phyloP scores from a whole-genome alignment of 2,888 invertebrate species.

The Tholera decimalis region DNA sequence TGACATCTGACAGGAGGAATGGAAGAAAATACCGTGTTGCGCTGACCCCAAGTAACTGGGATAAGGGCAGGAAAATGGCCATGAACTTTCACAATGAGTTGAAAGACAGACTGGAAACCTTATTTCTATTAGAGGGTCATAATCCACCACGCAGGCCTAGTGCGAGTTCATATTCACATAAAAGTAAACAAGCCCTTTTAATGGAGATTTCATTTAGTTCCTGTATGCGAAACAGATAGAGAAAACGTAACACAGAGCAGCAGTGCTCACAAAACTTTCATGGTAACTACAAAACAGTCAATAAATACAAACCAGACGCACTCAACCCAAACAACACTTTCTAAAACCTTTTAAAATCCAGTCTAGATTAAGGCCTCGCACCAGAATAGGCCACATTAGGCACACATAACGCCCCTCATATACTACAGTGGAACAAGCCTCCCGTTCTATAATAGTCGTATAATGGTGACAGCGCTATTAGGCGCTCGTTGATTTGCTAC shows the following conservation, averaged over 20 bases:
- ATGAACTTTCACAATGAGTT: too few relatives aligned
- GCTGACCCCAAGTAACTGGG: too few relatives aligned
- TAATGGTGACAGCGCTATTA: constrained; percentile 74
- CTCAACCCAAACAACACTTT: constrained; percentile 53
- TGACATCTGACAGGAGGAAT: too few relatives aligned
- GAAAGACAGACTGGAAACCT: too few relatives aligned
- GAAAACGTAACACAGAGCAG: constrained; percentile 24
- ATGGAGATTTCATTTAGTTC: not conserved
- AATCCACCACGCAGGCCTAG: too few relatives aligned
- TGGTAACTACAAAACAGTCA: constrained; percentile 18
- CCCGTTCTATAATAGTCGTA: constrained; percentile 72
- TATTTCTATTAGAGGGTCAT: too few relatives aligned
- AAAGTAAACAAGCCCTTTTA: constrained; percentile 11
- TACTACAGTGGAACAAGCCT: constrained; percentile 69
- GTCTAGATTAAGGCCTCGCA: constrained; percentile 57
- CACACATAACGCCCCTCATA: constrained; percentile 68
- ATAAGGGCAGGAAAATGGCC: too few relatives aligned
- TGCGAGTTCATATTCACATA: not conserved
- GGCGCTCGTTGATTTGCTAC: constrained; percentile 64
- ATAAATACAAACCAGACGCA: constrained; percentile 46
- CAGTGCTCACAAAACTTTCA: constrained; percentile 23
- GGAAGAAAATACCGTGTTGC: too few relatives aligned
- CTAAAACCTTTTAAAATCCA: constrained; percentile 59
- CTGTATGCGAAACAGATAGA: not conserved
- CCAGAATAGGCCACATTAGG: constrained; percentile 67